Percentiles rank a stretch among this genome's conserved stretches.
phyloP scores from a whole-genome alignment of 2,888 invertebrate species.

The Melanostoma scalare region DNA sequence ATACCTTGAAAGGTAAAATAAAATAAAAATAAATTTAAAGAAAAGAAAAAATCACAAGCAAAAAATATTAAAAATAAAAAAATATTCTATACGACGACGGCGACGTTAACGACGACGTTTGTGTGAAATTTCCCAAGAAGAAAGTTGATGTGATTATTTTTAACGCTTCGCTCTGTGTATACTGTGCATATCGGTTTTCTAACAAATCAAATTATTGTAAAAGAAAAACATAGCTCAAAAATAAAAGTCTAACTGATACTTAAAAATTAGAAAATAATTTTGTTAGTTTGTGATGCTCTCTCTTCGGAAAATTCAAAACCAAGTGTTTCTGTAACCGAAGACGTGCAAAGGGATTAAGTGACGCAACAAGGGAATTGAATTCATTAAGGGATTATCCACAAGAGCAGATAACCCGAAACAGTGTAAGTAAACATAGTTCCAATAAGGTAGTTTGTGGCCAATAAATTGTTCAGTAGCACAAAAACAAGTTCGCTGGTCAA shows the following conservation, averaged over 20 bases:
- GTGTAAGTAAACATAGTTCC: slow-evolving; percentile 51
- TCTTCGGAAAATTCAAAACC: slow-evolving; percentile 11
- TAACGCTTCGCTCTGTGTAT: slow-evolving; percentile 13
- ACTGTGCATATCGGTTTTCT: slow-evolving; percentile 41
- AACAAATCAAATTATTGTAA: slow-evolving; percentile 12
- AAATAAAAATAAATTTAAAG: slow-evolving; percentile 51
- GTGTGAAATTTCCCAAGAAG: slow-evolving; percentile 71
- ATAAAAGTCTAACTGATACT: slow-evolving; percentile 6
- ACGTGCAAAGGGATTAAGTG: slow-evolving; percentile 20
- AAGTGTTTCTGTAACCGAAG: too few species aligned
- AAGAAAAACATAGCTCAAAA: slow-evolving; percentile 17
- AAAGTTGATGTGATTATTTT: slow-evolving; percentile 68
- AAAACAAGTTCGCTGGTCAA: slow-evolving; percentile 62
- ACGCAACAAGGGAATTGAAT: slow-evolving; percentile 45
- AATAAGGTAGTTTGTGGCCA: slow-evolving; percentile 15
- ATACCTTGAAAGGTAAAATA: slow-evolving; percentile 71
- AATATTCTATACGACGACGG: slow-evolving; percentile 61
- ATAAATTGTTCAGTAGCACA: slow-evolving; percentile 24
- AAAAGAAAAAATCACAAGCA: slow-evolving; percentile 37
- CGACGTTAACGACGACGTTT: slow-evolving; percentile 49
- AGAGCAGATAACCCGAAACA: background rate
- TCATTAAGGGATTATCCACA: slow-evolving; percentile 47
- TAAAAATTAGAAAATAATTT: slow-evolving; percentile 17
- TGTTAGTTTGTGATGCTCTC: background rate
- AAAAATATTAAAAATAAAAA: slow-evolving; percentile 54